Conservation (phyloP, 2,797 vertebrate species). For the Dendrocincla fuliginosa region DNA sequence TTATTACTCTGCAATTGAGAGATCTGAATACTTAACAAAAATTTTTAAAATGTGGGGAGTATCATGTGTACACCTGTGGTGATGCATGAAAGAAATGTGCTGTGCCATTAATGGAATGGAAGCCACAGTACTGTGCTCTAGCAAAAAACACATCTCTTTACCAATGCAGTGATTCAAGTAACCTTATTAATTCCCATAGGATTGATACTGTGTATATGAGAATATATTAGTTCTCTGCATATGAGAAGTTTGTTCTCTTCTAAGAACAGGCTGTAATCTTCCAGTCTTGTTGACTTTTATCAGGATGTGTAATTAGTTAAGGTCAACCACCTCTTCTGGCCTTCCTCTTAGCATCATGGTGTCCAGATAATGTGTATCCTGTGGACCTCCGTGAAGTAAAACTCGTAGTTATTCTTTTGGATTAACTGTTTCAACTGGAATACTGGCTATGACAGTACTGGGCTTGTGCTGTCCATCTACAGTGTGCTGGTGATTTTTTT, state of each 20-base stretch:
- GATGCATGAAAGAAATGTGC: background rate
- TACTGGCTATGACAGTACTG: background rate
- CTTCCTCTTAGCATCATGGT: background rate
- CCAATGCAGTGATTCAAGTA: background rate
- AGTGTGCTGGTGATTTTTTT: background rate
- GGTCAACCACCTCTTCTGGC: background rate
- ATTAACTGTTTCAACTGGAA: background rate
- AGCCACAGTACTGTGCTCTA: background rate
- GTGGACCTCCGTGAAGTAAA: background rate
- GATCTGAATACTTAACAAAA: background rate
- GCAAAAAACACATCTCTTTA: background rate
- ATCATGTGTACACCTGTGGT: background rate
- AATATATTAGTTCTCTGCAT: background rate
- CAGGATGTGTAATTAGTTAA: background rate
- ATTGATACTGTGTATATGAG: background rate
- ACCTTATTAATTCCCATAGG: background rate
- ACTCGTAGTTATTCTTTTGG: background rate
- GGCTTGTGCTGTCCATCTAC: background rate
- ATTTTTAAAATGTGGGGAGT: background rate
- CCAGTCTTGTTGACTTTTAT: background rate
- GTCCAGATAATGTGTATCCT: background rate
- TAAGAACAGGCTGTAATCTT: background rate
- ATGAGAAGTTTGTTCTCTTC: background rate
- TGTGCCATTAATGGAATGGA: background rate
- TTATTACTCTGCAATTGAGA: background rate